Evolutionary conservation across 2,797 vertebrate genomes (phyloP), one percentile per base, ranked within the genome.

Genomic region (Falco cherrug): DNA sequence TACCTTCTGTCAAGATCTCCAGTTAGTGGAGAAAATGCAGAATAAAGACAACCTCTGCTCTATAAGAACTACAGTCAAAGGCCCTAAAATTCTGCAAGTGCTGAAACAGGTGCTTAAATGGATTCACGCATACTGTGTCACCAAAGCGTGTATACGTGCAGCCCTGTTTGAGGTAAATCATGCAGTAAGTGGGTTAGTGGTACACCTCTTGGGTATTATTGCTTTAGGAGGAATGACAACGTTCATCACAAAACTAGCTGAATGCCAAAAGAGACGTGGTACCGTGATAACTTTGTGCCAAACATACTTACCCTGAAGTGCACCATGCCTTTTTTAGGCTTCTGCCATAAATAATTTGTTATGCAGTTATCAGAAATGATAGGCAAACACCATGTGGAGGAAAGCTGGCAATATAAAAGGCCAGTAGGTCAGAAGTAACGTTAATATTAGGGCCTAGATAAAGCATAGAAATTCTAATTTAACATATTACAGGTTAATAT

Each of bases 11-110:
- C 51, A 24, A 69, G 67, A 90, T 89, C 82, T 93, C 92, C 87
- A 81, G 57, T 74, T 88, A 65, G 39, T 67, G 48, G 31, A 86
- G 89, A 60, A 88, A 93, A 92, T 18, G 33, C 70, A 86, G 77
- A 93, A 70, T 88, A 91, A 90, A 93, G 92, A 41, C 75, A 88
- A 73, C 33, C 73, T 83, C 63, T 91, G 51, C 84, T 93, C 69
- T 3, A 0, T 51, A 57, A 86, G 79, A 91, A 81, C 81, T 89
- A 33, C 56, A 94, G 16, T 96, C 92, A 84, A 91, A 94, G 83
- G 51, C 79, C 31, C 45, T 64, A 69, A 86, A 69, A 86, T 90
- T 91, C 59, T 86, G 92, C 48, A 73, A 57, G 77, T n/a, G 69
- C 47, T 88, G 45, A 81, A 87, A 25, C 31, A 74, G 70, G 50